Evolutionary conservation across 1,140 invertebrate species (phyloP).

Genomic region (Magallana ariakensis): DNA sequence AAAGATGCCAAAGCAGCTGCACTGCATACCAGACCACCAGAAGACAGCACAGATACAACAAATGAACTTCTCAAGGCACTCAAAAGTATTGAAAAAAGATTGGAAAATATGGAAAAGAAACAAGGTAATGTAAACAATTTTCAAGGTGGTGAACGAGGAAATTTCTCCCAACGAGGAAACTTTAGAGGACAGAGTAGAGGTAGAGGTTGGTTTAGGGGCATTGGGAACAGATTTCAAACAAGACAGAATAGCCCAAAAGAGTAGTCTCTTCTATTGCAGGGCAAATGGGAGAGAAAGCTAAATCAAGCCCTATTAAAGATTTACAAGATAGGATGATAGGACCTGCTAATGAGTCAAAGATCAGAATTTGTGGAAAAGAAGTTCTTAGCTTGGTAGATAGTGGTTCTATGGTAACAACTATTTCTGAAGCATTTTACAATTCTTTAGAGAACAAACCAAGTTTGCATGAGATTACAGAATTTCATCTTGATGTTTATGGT

Average conservation of each 20-base stretch:
- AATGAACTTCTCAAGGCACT: neutral
- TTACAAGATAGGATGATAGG: neutral
- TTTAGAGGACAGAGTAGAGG: too few relatives aligned
- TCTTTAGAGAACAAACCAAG: too few relatives aligned
- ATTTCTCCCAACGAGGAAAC: too few relatives aligned
- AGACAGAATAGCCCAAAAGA: neutral
- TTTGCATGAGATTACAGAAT: neutral
- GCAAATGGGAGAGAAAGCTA: neutral
- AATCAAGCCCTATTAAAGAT: neutral
- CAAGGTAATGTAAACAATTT: too few relatives aligned
- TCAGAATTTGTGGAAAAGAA: too few relatives aligned
- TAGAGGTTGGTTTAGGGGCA: too few relatives aligned
- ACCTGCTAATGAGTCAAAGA: too few relatives aligned
- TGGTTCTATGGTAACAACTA: too few relatives aligned
- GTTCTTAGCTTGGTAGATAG: too few relatives aligned
- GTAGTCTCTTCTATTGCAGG: neutral
- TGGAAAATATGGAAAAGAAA: neutral
- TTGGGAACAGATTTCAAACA: too few relatives aligned
- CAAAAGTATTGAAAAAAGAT: neutral
- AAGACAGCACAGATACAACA: neutral
- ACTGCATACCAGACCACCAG: neutral
- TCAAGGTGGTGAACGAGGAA: too few relatives aligned
- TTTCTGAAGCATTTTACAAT: too few relatives aligned
- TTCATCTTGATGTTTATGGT: neutral
- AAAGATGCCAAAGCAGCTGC: neutral